A percentile compares a stretch with the other conserved stretches of the same genome.
phyloP scores from a whole-genome alignment of 1,140 invertebrate genomes.

The Drosophila arawakana region DNA sequence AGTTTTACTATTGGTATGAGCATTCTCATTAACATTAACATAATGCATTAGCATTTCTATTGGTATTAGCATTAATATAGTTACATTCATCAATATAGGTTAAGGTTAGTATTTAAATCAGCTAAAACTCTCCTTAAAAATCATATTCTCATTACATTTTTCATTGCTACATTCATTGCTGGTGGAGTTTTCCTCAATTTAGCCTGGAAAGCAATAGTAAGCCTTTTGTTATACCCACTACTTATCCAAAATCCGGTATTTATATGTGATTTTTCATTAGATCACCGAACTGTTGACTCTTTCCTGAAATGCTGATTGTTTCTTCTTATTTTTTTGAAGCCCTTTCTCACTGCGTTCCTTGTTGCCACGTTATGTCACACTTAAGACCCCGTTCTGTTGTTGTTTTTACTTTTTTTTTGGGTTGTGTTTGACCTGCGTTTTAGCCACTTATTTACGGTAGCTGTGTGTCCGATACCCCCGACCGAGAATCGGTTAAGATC shows the following conservation, averaged over 20 bases:
- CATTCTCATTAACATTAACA: not conserved
- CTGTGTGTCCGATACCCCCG: conserved; percentile 7
- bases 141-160: not conserved
- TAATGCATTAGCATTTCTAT: not conserved
- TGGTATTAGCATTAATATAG: not conserved
- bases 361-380: conserved; percentile 38
- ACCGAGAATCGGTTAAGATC: conserved; percentile 54
- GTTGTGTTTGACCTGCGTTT: conserved; percentile 44
- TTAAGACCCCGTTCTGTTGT: conserved; percentile 19
- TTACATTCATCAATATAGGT: too few species aligned
- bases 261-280: not conserved
- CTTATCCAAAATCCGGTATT: not conserved
- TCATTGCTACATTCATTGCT: not conserved
- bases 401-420: conserved; percentile 1
- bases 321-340: not conserved
- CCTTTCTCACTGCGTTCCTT: not conserved
- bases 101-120: not conserved
- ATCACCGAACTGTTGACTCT: not conserved
- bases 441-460: conserved; percentile 43
- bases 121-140: not conserved
- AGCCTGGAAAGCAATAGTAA: not conserved
- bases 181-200: too few species aligned
- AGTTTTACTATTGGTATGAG: too few species aligned
- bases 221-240: not conserved
- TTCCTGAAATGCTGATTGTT: conserved; percentile 5